These are phyloP conservation scores for Bradypus variegatus DNA, from an alignment of 2,797 vertebrate genomes.

Conservation along the genomic window DNA sequence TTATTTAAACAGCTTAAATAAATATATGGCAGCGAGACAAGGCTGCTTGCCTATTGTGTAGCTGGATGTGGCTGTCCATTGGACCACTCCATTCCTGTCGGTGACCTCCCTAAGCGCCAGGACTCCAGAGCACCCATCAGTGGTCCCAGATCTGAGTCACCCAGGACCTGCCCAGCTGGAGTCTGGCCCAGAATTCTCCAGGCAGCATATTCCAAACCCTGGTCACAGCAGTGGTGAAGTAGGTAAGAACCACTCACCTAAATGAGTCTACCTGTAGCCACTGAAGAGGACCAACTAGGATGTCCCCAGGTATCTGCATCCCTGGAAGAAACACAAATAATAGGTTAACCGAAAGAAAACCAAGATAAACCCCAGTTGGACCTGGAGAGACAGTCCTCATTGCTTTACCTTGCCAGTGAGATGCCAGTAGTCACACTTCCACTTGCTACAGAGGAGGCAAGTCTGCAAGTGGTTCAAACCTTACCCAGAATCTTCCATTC, in stretches of 20 bases:
- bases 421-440: neutral
- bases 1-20: neutral
- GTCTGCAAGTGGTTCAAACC: neutral
- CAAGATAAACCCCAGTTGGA: neutral
- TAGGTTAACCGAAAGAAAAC: neutral
- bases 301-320: neutral
- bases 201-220: neutral
- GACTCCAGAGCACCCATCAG: neutral
- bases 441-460: neutral
- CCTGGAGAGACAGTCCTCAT: neutral
- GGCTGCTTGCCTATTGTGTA: neutral
- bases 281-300: neutral
- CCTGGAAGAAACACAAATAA: neutral
- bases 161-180: neutral
- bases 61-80: neutral
- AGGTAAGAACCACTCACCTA: neutral
- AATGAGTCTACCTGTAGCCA: fast-evolving
- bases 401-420: neutral
- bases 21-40: neutral
- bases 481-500: slow-evolving; percentile 19
- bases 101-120: neutral
- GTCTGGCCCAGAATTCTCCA: neutral
- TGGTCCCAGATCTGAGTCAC: too few relatives aligned
- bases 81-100: neutral
- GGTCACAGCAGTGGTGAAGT: neutral